Conservation (phyloP, 2,797 vertebrate species). For the Falco berigora region DNA sequence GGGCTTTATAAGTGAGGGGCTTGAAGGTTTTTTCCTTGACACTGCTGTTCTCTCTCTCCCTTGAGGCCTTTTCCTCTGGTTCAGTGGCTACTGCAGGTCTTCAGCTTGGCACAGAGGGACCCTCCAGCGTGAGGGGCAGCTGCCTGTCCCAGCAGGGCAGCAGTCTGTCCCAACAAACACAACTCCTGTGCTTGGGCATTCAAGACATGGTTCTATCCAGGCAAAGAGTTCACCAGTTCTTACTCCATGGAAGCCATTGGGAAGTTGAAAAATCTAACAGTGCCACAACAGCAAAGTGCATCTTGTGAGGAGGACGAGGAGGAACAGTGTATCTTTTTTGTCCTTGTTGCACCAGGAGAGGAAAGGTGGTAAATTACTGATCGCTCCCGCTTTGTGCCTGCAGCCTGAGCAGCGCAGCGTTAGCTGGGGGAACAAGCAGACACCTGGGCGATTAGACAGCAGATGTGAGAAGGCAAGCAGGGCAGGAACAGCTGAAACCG, state of each 20-base stretch:
- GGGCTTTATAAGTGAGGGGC: not conserved
- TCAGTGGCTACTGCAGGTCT: not conserved
- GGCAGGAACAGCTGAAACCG: not conserved
- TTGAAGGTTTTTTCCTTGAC: not conserved
- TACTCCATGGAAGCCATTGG: not conserved
- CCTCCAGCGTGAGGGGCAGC: not conserved
- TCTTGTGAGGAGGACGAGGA: not conserved
- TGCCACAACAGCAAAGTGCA: not conserved
- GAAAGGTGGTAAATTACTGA: not conserved
- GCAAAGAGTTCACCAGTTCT: not conserved
- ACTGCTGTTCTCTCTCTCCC: accelerated
- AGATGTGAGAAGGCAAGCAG: not conserved
- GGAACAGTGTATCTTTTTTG: not conserved
- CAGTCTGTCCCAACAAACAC: not conserved
- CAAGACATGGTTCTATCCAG: not conserved
- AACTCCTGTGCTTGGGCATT: not conserved
- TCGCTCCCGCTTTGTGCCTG: not conserved
- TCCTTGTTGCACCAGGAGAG: not conserved
- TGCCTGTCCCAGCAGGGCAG: not conserved
- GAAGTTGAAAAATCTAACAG: not conserved
- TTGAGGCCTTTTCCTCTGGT: not conserved
- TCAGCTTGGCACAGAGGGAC: not conserved
- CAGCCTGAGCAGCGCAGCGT: not conserved
- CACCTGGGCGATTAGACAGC: not conserved
- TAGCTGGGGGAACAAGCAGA: not conserved